Conservation (phyloP, 2,797 vertebrate species). For the Agapornis canus region DNA sequence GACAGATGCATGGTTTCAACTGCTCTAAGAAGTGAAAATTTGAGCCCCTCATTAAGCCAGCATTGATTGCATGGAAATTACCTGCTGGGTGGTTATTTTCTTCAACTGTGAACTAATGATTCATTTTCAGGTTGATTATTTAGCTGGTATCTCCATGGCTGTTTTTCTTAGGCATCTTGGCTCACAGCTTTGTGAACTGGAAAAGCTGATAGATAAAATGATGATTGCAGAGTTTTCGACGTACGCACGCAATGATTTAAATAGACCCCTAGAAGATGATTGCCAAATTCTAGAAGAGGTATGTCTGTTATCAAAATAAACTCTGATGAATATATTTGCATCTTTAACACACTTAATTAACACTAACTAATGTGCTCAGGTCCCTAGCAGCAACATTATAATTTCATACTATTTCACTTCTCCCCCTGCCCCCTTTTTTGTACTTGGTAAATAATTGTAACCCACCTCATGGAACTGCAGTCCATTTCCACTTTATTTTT, state of each 20-base stretch:
- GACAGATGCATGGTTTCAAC: neutral
- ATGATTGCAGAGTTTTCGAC: conserved; percentile 97
- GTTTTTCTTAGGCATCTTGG: conserved; percentile 88
- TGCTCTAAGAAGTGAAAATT: neutral
- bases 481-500: neutral
- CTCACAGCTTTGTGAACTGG: conserved; percentile 97
- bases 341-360: conserved; percentile 43
- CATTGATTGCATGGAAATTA: conserved; percentile 24
- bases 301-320: conserved; percentile 58
- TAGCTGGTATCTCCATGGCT: conserved; percentile 24
- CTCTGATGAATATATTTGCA: conserved; percentile 50
- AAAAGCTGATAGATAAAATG: conserved; percentile 99
- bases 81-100: conserved; percentile 7
- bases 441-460: neutral
- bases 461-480: neutral
- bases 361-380: neutral
- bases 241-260: conserved; percentile 90
- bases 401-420: neutral
- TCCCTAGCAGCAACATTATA: neutral
- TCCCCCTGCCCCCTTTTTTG: neutral
- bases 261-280: conserved; percentile 89
- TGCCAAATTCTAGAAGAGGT: conserved; percentile 94
- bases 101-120: neutral
- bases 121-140: conserved; percentile 38
- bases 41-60: neutral